Evolutionary conservation across 2,888 invertebrate species (phyloP).

Genomic region (Heteromurus nitidus): DNA sequence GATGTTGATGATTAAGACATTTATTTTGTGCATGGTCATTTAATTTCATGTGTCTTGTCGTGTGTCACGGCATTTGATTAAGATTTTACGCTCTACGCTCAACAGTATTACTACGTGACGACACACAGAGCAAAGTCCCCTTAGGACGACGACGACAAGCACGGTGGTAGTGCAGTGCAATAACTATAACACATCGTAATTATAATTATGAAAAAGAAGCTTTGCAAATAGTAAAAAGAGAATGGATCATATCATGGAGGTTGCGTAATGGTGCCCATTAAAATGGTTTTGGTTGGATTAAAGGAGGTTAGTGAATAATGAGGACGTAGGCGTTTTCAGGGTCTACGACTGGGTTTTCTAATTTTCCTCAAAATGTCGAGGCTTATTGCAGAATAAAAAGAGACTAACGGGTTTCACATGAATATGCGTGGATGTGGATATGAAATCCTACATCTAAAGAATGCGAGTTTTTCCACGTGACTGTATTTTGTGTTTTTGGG

Average conservation of each 20-base stretch:
- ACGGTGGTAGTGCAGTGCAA: background rate
- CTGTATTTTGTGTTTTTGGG: no score
- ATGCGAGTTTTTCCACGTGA: no score
- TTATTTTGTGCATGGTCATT: conserved; percentile 43
- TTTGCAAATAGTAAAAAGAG: background rate
- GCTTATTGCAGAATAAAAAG: no score
- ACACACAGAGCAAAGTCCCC: background rate
- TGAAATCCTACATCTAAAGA: no score
- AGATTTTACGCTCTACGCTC: background rate
- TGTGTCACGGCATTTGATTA: conserved; percentile 15
- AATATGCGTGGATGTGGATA: no score
- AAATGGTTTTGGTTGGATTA: background rate
- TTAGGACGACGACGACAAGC: no score
- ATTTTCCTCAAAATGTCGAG: no score
- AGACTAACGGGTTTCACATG: no score
- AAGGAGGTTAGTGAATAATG: background rate
- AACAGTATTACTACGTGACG: no score
- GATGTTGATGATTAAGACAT: conserved; percentile 36
- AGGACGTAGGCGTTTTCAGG: background rate
- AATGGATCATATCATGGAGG: background rate
- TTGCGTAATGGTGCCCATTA: background rate
- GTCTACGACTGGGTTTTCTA: no score
- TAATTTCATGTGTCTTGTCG: conserved; percentile 33
- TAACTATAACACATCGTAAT: background rate
- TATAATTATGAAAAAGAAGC: background rate